A percentile compares a stretch with the other conserved stretches of the same genome.
phyloP scores from a whole-genome alignment of 1,140 invertebrate species.

The Yoshiicerus persimilis region DNA sequence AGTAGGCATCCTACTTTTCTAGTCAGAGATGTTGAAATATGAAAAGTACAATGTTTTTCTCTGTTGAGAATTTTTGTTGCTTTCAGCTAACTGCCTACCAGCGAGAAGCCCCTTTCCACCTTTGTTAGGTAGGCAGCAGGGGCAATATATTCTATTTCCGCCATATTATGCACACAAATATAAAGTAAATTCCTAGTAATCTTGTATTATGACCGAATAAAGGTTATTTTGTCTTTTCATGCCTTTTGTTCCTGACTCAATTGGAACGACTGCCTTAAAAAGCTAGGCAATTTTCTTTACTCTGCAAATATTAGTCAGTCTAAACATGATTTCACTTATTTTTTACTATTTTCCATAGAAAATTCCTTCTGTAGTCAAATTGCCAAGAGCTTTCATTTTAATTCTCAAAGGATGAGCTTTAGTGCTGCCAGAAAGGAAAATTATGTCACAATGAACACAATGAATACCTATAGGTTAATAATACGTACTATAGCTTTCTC shows the following conservation, averaged over 20 bases:
- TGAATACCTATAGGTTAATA: neutral
- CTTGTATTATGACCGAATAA: neutral
- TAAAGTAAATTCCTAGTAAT: neutral
- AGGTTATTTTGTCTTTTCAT: neutral
- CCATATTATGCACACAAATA: neutral
- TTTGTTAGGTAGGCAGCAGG: neutral
- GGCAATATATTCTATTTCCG: neutral
- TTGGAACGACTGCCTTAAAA: neutral
- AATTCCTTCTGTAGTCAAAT: no score
- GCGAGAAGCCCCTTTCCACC: neutral
- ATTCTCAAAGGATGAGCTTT: neutral
- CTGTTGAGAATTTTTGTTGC: neutral
- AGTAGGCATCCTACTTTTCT: neutral
- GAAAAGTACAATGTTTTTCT: neutral
- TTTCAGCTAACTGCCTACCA: neutral
- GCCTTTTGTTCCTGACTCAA: neutral
- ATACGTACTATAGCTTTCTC: neutral
- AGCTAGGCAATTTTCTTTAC: neutral
- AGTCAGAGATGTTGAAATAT: neutral
- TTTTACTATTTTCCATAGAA: neutral
- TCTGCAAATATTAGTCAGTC: neutral
- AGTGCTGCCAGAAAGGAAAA: neutral
- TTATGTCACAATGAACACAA: neutral
- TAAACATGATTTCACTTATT: neutral
- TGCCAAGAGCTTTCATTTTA: neutral